A percentile compares a stretch with the other conserved stretches of the same genome.
phyloP scores from a whole-genome alignment of 2,888 invertebrate species.

The Cheilosia soror region DNA sequence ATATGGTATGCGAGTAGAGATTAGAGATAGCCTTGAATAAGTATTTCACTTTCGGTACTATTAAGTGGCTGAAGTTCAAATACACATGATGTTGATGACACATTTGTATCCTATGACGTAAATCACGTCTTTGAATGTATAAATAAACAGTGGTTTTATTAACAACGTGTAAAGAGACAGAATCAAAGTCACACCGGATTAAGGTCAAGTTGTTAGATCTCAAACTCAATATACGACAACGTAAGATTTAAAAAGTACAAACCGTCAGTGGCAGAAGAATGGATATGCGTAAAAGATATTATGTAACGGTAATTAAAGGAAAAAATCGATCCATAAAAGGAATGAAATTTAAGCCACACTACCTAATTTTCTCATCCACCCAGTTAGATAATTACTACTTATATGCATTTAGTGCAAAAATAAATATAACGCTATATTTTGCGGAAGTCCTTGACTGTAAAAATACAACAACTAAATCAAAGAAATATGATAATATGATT shows the following conservation, averaged over 20 bases:
- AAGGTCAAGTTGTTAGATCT: constrained; percentile 38
- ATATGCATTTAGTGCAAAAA: neutral
- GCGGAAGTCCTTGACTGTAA: neutral
- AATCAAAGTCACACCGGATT: constrained; percentile 19
- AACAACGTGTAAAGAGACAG: constrained; percentile 2
- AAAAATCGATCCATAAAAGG: neutral
- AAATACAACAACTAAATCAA: neutral
- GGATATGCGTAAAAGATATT: too few species aligned
- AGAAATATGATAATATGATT: constrained; percentile 23
- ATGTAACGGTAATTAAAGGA: neutral
- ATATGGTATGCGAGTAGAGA: neutral
- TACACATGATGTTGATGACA: constrained; percentile 20
- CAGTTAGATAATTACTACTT: too few species aligned
- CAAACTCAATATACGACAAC: neutral
- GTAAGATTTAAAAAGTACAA: constrained; percentile 7
- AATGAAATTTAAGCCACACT: too few species aligned
- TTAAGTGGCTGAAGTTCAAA: constrained; percentile 11
- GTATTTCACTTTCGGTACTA: constrained; percentile 4
- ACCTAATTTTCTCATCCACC: neutral
- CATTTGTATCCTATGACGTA: constrained; percentile 37
- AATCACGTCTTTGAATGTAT: constrained; percentile 10
- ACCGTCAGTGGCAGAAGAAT: neutral
- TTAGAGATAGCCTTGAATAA: constrained; percentile 10
- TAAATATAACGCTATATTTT: neutral
- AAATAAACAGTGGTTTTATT: neutral